Conservation (phyloP, 2,797 vertebrate genomes). For the Halcyon chelicuti region DNA sequence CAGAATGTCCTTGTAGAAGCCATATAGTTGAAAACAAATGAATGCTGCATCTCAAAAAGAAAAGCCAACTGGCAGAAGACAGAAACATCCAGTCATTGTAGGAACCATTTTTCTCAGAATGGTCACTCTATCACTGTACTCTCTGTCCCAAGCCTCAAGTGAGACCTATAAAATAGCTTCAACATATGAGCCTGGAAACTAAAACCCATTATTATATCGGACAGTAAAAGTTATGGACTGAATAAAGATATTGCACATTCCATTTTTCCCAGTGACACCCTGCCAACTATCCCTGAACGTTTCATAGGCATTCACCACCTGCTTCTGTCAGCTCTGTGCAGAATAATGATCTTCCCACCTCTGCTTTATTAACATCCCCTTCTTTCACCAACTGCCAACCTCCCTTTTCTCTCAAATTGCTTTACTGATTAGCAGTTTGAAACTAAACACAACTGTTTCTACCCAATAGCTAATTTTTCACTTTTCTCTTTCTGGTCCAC, state of each 20-base stretch:
- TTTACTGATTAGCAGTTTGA: neutral
- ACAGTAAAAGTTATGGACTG: constrained; percentile 46
- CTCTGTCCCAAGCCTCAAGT: neutral
- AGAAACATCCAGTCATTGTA: neutral
- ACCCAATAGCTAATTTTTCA: neutral
- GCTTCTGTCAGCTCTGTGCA: neutral
- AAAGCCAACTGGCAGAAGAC: neutral
- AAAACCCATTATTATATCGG: constrained; percentile 16
- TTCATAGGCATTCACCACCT: neutral
- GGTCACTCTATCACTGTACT: neutral
- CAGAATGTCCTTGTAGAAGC: neutral
- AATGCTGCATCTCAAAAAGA: fast-evolving
- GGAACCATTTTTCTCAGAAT: neutral
- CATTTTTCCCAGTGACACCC: neutral
- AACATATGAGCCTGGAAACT: constrained; percentile 20
- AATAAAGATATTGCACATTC: constrained; percentile 19
- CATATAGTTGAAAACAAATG: neutral
- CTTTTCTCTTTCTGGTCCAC: neutral
- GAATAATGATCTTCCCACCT: neutral
- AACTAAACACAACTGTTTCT: neutral
- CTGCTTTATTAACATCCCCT: neutral
- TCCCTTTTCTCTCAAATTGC: neutral
- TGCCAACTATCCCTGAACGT: neutral
- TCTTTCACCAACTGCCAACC: neutral
- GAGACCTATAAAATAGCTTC: constrained; percentile 41